Conservation (phyloP, 1,140 invertebrate genomes). For the Diorhabda carinulata region DNA sequence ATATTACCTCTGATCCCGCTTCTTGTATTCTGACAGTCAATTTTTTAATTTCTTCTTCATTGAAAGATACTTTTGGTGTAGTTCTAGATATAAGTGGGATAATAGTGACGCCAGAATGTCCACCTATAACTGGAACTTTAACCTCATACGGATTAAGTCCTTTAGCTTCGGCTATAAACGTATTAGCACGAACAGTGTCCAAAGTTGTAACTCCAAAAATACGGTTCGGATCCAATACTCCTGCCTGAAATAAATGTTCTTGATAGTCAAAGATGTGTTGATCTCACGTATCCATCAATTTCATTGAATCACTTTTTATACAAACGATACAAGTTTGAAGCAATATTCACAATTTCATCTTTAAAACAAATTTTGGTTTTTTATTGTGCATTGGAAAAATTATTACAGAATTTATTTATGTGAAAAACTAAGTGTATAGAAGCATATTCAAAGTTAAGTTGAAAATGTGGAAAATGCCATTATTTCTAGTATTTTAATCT, state of each 20-base stretch:
- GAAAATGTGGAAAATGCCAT: no score
- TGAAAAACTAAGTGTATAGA: no score
- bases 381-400: no score
- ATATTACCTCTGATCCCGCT: conserved; percentile 87
- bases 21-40: conserved; percentile 89
- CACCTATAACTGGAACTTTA: conserved; percentile 92
- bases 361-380: no score
- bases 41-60: conserved; percentile 61
- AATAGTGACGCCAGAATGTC: conserved; percentile 98
- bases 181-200: conserved; percentile 91
- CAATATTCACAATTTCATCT: background rate
- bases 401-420: no score
- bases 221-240: conserved; percentile 84
- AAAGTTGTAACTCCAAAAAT: conserved; percentile 97
- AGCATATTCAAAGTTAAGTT: no score
- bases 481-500: no score
- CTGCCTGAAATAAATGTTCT: conserved; percentile 49
- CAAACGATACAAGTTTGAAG: background rate
- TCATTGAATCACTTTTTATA: no score
- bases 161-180: conserved; percentile 85
- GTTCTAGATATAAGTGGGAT: conserved; percentile 89
- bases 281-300: no score
- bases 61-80: conserved; percentile 72
- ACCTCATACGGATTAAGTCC: conserved; percentile 78
- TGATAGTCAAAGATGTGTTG: no score